Conservation (phyloP, 2,797 vertebrate genomes). For the Neosilurus mollespiculum region DNA sequence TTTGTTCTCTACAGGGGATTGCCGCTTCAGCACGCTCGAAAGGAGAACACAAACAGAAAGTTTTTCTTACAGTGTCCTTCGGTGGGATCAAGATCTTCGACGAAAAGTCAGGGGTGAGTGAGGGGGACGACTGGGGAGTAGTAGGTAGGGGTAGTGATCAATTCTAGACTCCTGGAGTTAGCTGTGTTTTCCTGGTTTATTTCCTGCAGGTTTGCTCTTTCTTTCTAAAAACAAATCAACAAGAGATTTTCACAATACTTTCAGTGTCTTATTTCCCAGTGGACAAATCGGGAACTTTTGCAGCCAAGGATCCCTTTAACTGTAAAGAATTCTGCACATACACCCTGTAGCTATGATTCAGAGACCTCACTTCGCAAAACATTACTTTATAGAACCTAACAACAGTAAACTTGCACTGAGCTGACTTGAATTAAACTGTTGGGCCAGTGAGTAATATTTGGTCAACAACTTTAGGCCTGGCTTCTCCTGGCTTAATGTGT, state of each 20-base stretch:
- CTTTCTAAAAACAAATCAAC: not conserved
- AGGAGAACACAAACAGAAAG: conserved; percentile 98
- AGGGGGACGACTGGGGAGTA: not conserved
- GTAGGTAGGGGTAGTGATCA: no score
- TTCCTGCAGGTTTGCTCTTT: not conserved
- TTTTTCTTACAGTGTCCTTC: conserved; percentile 97
- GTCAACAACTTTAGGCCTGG: not conserved
- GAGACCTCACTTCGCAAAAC: not conserved
- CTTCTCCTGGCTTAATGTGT: conserved; percentile 45
- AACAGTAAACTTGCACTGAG: conserved; percentile 7
- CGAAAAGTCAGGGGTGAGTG: conserved; percentile 96
- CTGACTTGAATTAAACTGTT: conserved; percentile 12
- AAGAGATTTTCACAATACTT: not conserved
- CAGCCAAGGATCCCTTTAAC: not conserved
- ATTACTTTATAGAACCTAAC: not conserved
- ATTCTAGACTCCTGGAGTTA: conserved; percentile 11
- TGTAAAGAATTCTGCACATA: not conserved
- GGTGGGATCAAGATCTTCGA: conserved; percentile 99
- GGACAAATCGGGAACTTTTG: not conserved
- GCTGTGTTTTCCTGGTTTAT: not conserved
- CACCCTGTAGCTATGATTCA: not conserved
- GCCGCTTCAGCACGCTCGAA: conserved; percentile 92
- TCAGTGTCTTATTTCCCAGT: not conserved
- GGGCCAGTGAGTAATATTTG: conserved; percentile 30
- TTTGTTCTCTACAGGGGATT: conserved; percentile 79